Base-by-base conservation (phyloP, 2,797 vertebrate genomes). In the Gymnocypris eckloni region DNA sequence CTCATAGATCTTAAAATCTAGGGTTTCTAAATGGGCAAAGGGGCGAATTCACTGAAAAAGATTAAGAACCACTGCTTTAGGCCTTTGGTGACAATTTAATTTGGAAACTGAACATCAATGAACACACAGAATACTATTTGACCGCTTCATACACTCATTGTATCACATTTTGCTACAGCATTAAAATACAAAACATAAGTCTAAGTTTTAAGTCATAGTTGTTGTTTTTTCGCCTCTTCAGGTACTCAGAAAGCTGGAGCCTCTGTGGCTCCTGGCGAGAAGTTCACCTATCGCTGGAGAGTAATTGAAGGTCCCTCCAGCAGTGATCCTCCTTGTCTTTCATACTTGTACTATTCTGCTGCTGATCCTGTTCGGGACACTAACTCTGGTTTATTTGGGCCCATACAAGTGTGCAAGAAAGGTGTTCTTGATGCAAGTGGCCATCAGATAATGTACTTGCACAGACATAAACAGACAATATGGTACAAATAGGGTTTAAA, bases 291-390 rank as follows among this genome's bases (percentile, higher is more conserved):
- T 91, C 93, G 88, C 25, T 97, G 96, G 96, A 93, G n/a, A 0
- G 93, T 96, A 43, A 92, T 92, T 61, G 95, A 96, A 87, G 94
- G 96, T 25, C 96, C 96, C 1, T 82, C 94, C 2, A 87, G 75
- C 18, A 91, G 4, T 15, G 96, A 97, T n/a, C 95, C 96, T 0
- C 87, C 92, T 0, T 97, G 96, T 79, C 90, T 97, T 88, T 95
- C 96, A 7, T 96, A 96, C 43, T 84, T 96, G 5, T 97, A 97
- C 89, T 96, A 96, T 86, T 97, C 96, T 20, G 95, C 94, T 43
- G 94, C 92, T 0, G 90, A 96, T 59, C 91, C 95, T 0, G 91
- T 95, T 33, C 93, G 90, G 73, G 96, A 97, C 90, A 97, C 95
- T 18, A 96, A 94, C 75, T 94, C 96, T 0, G 96, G 96, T 12